These are phyloP conservation scores for Frankliniella fusca DNA, from an alignment of 2,888 invertebrate genomes.

Conservation along the genomic window DNA sequence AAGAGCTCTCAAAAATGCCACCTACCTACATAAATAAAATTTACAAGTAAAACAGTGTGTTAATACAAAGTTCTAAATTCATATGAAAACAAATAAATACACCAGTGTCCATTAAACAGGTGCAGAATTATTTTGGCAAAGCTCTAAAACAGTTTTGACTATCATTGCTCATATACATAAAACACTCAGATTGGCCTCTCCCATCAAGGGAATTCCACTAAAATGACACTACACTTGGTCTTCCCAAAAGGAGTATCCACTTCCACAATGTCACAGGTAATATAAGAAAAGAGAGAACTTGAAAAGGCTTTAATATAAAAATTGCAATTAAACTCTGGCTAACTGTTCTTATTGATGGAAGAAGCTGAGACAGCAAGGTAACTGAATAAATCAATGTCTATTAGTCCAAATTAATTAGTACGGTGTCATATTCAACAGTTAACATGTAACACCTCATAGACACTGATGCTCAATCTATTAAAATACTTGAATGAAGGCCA, in stretches of 20 bases:
- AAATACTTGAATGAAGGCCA: not conserved
- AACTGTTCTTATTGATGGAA: not conserved
- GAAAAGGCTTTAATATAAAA: too few relatives aligned
- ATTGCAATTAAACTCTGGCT: too few relatives aligned
- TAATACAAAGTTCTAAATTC: slow-evolving; percentile 27
- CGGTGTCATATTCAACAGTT: not conserved
- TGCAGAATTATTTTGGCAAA: slow-evolving; percentile 26
- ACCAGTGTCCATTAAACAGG: slow-evolving; percentile 22
- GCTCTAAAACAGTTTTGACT: slow-evolving; percentile 26
- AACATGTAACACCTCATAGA: not conserved
- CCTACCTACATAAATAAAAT: slow-evolving; percentile 26
- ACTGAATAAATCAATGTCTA: not conserved
- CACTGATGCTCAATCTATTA: not conserved
- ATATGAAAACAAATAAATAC: slow-evolving; percentile 27
- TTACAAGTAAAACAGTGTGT: slow-evolving; percentile 25
- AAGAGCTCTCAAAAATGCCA: slow-evolving; percentile 30
- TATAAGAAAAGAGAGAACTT: too few relatives aligned
- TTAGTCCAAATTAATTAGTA: not conserved
- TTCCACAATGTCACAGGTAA: not conserved
- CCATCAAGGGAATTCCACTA: slow-evolving; percentile 8
- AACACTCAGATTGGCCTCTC: slow-evolving; percentile 19
- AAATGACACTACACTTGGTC: slow-evolving; percentile 12
- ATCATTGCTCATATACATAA: slow-evolving; percentile 16
- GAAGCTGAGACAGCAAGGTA: not conserved
- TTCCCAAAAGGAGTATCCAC: not conserved